phyloP scores from a whole-genome alignment of 2,113 vertebrate genomes.

The Xiphorhynchus elegans region DNA sequence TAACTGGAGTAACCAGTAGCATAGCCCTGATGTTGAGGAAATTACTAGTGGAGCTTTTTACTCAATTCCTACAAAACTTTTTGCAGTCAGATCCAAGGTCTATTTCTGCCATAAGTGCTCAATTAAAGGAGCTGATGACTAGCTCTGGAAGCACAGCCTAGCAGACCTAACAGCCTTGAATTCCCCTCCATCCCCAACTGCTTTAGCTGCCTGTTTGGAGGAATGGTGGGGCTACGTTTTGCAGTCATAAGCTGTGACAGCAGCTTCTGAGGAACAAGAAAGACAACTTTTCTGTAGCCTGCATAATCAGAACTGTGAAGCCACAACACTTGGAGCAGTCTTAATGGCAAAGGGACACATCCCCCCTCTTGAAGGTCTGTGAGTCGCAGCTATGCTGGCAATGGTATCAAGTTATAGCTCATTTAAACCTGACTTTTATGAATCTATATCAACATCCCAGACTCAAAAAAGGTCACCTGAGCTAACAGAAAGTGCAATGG shows the following conservation, averaged over 20 bases:
- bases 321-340: background rate
- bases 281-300: background rate
- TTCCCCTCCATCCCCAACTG: background rate
- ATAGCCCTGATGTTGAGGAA: background rate
- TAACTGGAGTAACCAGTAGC: background rate
- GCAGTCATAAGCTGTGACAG: background rate
- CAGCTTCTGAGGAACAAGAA: background rate
- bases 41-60: background rate
- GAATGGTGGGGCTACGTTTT: accelerated
- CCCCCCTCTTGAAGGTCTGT: background rate
- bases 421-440: background rate
- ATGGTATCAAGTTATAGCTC: background rate
- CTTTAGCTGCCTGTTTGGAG: background rate
- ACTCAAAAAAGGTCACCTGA: background rate
- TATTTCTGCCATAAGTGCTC: background rate
- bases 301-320: background rate
- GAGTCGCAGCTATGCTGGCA: background rate
- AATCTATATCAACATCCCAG: background rate
- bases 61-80: background rate
- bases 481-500: background rate
- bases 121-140: background rate
- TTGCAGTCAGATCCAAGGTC: background rate
- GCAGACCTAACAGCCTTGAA: background rate
- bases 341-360: background rate
- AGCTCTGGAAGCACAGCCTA: background rate